Evolutionary conservation across 2,797 vertebrate genomes (phyloP).

Genomic region (Yasuhikotakia modesta): DNA sequence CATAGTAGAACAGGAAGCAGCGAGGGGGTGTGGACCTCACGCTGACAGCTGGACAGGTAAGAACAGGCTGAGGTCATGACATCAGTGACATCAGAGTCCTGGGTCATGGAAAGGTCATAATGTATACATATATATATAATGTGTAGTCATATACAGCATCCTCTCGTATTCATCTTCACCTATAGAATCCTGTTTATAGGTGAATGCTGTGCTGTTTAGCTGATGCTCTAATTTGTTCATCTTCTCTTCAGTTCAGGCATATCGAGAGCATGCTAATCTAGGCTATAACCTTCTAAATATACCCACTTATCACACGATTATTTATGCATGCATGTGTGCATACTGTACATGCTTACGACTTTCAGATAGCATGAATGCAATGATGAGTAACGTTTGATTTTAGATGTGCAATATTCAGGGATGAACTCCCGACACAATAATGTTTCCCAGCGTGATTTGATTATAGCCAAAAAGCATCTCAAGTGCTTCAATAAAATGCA

Average conservation of each 20-base stretch:
- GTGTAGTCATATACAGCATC: background rate
- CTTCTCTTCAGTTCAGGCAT: slow-evolving; percentile 4
- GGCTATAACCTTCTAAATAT: slow-evolving; percentile 44
- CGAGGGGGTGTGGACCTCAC: slow-evolving; percentile 69
- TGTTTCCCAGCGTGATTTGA: too few relatives aligned
- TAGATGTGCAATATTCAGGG: too few relatives aligned
- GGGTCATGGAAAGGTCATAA: slow-evolving; percentile 4
- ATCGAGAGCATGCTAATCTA: slow-evolving; percentile 40
- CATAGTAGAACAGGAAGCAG: slow-evolving; percentile 61
- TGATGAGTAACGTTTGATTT: background rate
- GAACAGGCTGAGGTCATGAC: background rate
- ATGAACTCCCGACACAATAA: too few relatives aligned
- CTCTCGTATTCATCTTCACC: background rate
- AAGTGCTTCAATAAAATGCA: too few relatives aligned
- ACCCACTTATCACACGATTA: slow-evolving; percentile 1
- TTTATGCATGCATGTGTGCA: background rate
- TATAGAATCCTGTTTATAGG: too few relatives aligned
- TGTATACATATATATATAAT: too few relatives aligned
- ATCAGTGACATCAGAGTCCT: background rate
- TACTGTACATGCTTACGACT: background rate
- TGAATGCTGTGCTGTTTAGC: background rate
- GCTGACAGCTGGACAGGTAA: slow-evolving; percentile 54
- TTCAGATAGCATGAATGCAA: background rate
- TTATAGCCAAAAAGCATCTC: too few relatives aligned
- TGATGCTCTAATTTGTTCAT: slow-evolving; percentile 22